Conservation (phyloP, 2,797 vertebrate genomes). For the Chelon auratus region DNA sequence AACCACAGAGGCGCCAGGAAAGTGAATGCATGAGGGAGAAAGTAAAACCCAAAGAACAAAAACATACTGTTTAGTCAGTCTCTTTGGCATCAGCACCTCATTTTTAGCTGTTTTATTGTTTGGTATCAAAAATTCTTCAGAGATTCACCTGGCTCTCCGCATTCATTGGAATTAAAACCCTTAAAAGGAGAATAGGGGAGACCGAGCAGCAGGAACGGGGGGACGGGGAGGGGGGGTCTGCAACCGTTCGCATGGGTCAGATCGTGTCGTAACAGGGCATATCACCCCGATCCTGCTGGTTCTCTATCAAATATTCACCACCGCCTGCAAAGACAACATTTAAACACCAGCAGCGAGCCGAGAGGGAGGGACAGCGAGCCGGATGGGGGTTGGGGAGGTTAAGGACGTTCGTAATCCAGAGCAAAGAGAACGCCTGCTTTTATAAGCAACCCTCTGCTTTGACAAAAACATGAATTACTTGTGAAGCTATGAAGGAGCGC, state of each 20-base stretch:
- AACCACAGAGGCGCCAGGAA: constrained; percentile 19
- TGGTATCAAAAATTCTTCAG: neutral
- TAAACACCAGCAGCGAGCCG: constrained; percentile 56
- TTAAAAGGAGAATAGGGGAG: neutral
- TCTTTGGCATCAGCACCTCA: neutral
- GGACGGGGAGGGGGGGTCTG: constrained; percentile 17
- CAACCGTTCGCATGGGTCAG: constrained; percentile 38
- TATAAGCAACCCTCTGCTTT: constrained; percentile 61
- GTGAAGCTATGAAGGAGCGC: constrained; percentile 16
- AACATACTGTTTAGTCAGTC: neutral
- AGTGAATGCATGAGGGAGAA: neutral
- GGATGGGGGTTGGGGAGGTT: constrained; percentile 61
- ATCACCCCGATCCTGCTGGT: constrained; percentile 51
- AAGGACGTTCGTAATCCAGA: constrained; percentile 70
- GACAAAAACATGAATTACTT: constrained; percentile 32
- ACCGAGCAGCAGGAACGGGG: constrained; percentile 31
- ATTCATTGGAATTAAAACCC: constrained; percentile 16
- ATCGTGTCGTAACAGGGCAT: constrained; percentile 52
- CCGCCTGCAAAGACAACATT: constrained; percentile 71
- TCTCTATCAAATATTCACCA: constrained; percentile 79
- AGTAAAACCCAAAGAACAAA: neutral
- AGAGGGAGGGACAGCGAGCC: constrained; percentile 36
- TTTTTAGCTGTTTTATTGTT: neutral
- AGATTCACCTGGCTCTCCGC: neutral
- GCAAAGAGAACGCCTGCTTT: constrained; percentile 54